These are phyloP conservation scores for Muraenolepis orangiensis DNA, from an alignment of 2,797 vertebrate species.

Conservation along the genomic window DNA sequence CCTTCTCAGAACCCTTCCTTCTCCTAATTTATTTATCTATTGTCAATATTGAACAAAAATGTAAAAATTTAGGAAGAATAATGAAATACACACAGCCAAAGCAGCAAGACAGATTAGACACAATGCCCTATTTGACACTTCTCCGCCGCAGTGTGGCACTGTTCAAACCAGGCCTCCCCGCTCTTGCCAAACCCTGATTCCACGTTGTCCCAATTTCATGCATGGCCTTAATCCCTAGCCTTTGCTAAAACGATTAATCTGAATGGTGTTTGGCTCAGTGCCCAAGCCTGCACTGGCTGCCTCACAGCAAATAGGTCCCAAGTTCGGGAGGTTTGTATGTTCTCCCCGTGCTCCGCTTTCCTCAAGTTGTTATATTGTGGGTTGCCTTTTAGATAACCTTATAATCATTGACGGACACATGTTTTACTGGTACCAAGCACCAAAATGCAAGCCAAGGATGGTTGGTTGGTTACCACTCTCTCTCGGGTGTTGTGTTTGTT, in stretches of 20 bases:
- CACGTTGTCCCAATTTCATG: conserved; percentile 69
- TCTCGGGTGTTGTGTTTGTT: too few relatives aligned
- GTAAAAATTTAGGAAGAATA: not conserved
- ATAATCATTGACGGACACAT: too few relatives aligned
- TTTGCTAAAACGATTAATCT: conserved; percentile 74
- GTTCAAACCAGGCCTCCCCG: conserved; percentile 32
- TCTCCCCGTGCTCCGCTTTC: too few relatives aligned
- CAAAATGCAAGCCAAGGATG: too few relatives aligned
- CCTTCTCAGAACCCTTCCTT: not conserved
- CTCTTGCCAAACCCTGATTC: conserved; percentile 51
- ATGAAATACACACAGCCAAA: not conserved
- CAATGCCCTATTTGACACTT: conserved; percentile 11
- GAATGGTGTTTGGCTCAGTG: conserved; percentile 67
- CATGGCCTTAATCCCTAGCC: conserved; percentile 75
- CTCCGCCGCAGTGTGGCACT: conserved; percentile 39
- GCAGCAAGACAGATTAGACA: not conserved
- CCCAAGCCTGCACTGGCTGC: too few relatives aligned
- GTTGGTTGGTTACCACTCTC: too few relatives aligned
- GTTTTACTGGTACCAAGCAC: too few relatives aligned
- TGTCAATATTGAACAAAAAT: not conserved
- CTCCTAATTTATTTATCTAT: not conserved
- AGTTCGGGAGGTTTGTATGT: too few relatives aligned
- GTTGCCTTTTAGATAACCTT: too few relatives aligned
- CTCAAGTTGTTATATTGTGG: too few relatives aligned
- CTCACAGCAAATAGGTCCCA: too few relatives aligned